phyloP scores from a whole-genome alignment of 2,797 vertebrate species.

The Scyliorhinus canicula region DNA sequence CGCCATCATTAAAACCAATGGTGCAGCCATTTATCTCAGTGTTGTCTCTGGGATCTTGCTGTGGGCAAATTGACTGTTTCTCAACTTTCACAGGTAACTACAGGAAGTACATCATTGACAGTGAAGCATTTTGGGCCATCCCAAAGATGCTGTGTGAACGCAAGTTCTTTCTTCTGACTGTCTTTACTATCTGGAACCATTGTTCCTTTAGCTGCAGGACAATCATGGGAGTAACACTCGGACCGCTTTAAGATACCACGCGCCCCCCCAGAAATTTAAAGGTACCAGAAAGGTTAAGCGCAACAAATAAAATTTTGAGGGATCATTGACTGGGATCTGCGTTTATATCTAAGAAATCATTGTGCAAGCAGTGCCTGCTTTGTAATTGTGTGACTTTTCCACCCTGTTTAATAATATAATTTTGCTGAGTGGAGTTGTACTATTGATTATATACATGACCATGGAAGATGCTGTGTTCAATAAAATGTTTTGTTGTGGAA shows the following conservation, averaged over 20 bases:
- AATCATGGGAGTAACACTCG: neutral
- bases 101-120: neutral
- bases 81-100: neutral
- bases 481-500: slow-evolving; percentile 9
- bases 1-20: neutral
- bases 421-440: neutral
- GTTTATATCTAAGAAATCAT: neutral
- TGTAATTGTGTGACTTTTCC: neutral
- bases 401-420: neutral
- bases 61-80: neutral
- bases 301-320: neutral
- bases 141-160: neutral
- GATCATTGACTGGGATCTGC: neutral
- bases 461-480: neutral
- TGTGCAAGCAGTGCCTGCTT: neutral
- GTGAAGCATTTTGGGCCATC: neutral
- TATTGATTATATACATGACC: neutral
- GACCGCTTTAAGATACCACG: neutral
- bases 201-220: too few relatives aligned
- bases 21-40: neutral
- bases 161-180: neutral
- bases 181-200: neutral
- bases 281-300: neutral
- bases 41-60: neutral
- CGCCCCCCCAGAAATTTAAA: neutral